Base-by-base conservation (phyloP, 2,797 vertebrate genomes). In the Falco columbarius region DNA sequence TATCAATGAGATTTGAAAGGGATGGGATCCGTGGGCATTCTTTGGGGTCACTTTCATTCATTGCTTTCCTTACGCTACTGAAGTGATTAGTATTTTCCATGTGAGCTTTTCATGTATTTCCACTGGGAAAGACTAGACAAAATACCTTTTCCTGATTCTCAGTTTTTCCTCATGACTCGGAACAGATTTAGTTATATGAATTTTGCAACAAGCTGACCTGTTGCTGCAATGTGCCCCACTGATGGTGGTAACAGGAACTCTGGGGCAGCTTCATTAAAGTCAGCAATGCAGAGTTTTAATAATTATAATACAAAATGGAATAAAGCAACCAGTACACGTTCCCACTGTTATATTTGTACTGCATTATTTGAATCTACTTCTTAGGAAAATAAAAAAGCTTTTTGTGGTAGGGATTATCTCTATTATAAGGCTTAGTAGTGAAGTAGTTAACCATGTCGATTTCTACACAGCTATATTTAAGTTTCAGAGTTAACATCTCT, bases 401-500 rank as follows among this genome's bases (percentile, higher is more conserved):
- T 94, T 89, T 92, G 79, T 95, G 68, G 30, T 34, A 82, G 38
- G 56, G 51, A 94, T 90, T 93, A 94, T 86, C 72, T 83, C 68
- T 30, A 68, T 74, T 87, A 74, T 77, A 74, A 63, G 62, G 34
- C 34, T 92, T 95, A 89, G 84, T 30, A 82, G 42, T 55, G 79
- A 97, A 95, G 84, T 87, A 92, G 89, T 96, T 96, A 96, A 96
- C 86, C n/a, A 32, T 77, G 86, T 89, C 95, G 84, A 88, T 94
- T 93, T 97, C 72, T 80, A 51, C 62, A 55, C 21, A 62, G 61
- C 54, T 95, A 74, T 93, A 95, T 96, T 92, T 92, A 89, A 93
- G 84, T 92, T 95, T 80, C 86, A 75, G 58, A 81, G 67, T 89
- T 95, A 94, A 89, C 77, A 55, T 76, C 81, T 32, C 40, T 51